These are phyloP conservation scores for Alethe diademata DNA, from an alignment of 2,113 vertebrate genomes.

Conservation along the genomic window DNA sequence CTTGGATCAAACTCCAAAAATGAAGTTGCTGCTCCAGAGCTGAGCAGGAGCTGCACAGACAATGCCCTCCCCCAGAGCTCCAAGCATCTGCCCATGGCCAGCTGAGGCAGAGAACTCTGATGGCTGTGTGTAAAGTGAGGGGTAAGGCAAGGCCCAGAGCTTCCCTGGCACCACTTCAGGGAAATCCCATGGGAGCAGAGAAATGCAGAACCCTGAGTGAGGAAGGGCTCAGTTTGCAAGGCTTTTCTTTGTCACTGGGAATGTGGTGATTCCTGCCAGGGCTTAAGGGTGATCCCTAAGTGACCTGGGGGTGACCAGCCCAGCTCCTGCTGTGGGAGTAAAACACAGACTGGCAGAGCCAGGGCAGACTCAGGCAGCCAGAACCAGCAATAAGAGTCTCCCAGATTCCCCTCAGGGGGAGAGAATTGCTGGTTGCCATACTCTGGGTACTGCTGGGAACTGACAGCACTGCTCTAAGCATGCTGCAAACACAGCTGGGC, in stretches of 20 bases:
- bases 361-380: background rate
- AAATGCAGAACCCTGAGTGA: background rate
- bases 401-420: background rate
- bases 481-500: background rate
- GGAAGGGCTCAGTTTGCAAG: background rate
- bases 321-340: background rate
- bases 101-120: background rate
- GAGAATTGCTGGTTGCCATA: background rate
- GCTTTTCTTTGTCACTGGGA: background rate
- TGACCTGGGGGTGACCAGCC: background rate
- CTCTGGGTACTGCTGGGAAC: background rate
- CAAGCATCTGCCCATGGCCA: background rate
- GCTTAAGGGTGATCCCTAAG: background rate
- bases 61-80: background rate
- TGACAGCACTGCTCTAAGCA: background rate
- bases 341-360: background rate
- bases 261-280: background rate
- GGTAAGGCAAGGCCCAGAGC: background rate
- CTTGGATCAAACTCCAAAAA: background rate
- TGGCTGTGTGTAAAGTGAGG: accelerated
- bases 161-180: background rate
- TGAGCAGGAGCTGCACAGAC: background rate
- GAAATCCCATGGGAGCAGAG: background rate
- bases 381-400: background rate
- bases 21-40: background rate